Base-by-base conservation (phyloP, 2,797 vertebrate species). In the Catamblyrhynchus diadema region DNA sequence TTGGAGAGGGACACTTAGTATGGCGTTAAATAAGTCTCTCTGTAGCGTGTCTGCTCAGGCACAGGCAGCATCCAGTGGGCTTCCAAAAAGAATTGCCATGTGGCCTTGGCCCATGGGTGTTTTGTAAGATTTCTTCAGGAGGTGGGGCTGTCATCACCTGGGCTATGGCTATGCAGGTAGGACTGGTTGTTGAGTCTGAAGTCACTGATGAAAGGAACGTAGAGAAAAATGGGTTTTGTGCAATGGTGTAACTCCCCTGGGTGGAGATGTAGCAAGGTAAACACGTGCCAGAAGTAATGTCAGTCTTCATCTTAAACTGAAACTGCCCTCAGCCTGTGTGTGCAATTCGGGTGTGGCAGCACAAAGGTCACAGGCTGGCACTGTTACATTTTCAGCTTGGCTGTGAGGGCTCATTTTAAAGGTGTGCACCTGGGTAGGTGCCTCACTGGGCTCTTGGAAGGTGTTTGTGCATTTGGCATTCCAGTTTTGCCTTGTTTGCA, bases 351-450 rank as follows among this genome's bases (percentile, higher is more conserved):
- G 21, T 60, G 75, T 75, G 37, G 20, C 41, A 64, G 32, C 41
- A 61, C 51, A 71, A 27, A 67, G n/a, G 12, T 47, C 66, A 54
- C 30, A 67, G 13, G 14, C 25, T 56, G 8, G 28, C 44, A 16
- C 54, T 65, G 23, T 28, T 39, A 14, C 12, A 61, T 71, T 39
- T 75, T 70, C 60, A 77, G 37, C 19, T 37, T 47, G 23, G 9
- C 45, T 89, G 42, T 42, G 21, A 70, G 80, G 62, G 27, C 39
- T 88, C 45, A 2, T 57, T 24, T 78, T 51, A 65, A 77, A 57
- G 27, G 12, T 35, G 9, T 35, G 50, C 42, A 21, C 0, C 0
- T 39, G 28, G 4, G 13, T 48, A 19, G 4, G 14, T 48, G 60
- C 5, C 4, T 59, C 7, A 8, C 16, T 39, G 2, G 30, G 47